These are phyloP conservation scores for Falco rusticolus DNA, from an alignment of 2,797 vertebrate genomes.

Conservation along the genomic window DNA sequence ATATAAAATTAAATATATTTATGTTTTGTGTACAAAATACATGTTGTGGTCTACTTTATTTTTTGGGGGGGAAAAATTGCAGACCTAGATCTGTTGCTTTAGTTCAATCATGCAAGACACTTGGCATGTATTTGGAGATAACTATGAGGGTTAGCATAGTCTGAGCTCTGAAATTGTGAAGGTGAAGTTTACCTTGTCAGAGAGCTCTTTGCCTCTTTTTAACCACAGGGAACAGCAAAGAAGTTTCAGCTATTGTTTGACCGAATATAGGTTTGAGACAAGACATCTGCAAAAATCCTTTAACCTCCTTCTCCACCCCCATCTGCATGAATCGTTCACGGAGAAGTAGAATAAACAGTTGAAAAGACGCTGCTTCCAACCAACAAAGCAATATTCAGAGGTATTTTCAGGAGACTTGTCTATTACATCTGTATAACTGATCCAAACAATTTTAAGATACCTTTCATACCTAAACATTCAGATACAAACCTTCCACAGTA, in stretches of 20 bases:
- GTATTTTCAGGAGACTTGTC: neutral
- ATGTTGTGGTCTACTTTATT: neutral
- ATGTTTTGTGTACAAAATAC: neutral
- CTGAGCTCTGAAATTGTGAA: neutral
- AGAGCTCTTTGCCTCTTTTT: neutral
- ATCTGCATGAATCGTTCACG: neutral
- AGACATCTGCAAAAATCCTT: slow-evolving; percentile 15
- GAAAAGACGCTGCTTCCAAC: neutral
- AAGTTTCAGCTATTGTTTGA: neutral
- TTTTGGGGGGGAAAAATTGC: neutral
- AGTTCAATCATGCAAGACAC: neutral
- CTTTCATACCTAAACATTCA: neutral
- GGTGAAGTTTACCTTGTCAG: neutral
- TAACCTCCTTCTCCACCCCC: neutral
- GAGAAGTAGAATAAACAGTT: neutral
- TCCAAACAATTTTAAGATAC: neutral
- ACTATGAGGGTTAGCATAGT: neutral
- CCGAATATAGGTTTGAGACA: neutral
- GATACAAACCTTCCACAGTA: neutral
- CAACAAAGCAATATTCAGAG: neutral
- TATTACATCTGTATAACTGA: neutral
- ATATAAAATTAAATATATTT: neutral
- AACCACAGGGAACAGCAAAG: neutral
- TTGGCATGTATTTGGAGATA: neutral
- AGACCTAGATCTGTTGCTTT: neutral